These are phyloP conservation scores for Naso thynnoides DNA, from an alignment of 2,797 vertebrate genomes.

Conservation along the genomic window DNA sequence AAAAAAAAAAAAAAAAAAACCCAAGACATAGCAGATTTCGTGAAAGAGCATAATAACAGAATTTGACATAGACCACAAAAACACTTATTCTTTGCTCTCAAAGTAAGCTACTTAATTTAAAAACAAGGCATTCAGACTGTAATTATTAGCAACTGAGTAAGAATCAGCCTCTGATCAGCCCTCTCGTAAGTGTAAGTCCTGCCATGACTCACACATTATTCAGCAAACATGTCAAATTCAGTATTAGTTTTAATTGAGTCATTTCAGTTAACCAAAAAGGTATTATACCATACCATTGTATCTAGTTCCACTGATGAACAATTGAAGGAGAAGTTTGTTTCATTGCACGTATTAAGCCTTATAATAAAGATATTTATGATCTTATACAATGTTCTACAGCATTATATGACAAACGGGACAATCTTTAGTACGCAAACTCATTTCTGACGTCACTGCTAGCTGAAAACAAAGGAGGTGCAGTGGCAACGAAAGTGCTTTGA, in stretches of 20 bases:
- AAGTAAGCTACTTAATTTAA: constrained; percentile 6
- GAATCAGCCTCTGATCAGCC: constrained; percentile 9
- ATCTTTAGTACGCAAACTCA: too few relatives aligned
- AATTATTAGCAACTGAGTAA: constrained; percentile 2
- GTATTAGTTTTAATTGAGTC: not conserved
- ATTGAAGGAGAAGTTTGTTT: too few relatives aligned
- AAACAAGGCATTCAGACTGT: not conserved
- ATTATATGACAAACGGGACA: too few relatives aligned
- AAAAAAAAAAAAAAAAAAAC: too few relatives aligned
- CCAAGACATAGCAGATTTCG: too few relatives aligned
- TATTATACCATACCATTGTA: not conserved
- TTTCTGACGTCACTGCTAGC: too few relatives aligned
- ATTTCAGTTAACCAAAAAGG: not conserved
- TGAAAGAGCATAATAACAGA: too few relatives aligned
- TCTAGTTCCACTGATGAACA: not conserved
- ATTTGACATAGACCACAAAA: not conserved
- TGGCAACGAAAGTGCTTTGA: too few relatives aligned
- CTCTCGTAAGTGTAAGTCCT: constrained; percentile 20
- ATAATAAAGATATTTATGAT: too few relatives aligned
- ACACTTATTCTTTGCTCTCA: not conserved
- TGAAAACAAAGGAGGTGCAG: too few relatives aligned
- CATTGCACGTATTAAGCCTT: too few relatives aligned
- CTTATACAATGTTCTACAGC: too few relatives aligned
- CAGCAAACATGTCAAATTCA: constrained; percentile 22
- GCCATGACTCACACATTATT: constrained; percentile 36